phyloP scores from a whole-genome alignment of 2,113 vertebrate species.

The Ploceus nigricollis region DNA sequence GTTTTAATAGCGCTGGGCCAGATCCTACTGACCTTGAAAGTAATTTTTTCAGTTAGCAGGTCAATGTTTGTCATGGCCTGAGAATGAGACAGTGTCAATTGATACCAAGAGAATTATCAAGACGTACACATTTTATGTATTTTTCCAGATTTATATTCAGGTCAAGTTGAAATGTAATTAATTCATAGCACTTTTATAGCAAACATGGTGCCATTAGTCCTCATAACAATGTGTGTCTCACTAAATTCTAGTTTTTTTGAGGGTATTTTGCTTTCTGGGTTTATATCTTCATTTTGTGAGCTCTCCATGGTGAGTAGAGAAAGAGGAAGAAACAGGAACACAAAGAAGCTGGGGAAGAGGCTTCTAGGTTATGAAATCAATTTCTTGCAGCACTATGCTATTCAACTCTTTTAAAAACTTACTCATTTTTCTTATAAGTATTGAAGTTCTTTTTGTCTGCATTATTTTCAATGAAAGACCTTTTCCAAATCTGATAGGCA shows the following conservation, averaged over 20 bases:
- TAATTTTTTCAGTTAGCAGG: not conserved
- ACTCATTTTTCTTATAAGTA: not conserved
- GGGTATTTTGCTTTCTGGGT: not conserved
- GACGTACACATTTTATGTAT: fast-evolving
- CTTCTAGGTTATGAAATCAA: not conserved
- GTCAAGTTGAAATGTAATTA: not conserved
- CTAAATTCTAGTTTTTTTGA: not conserved
- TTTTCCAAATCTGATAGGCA: not conserved
- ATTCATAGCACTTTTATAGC: not conserved
- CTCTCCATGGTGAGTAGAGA: not conserved
- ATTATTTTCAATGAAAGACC: not conserved
- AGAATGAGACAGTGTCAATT: not conserved
- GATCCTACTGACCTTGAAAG: not conserved
- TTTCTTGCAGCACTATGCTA: not conserved
- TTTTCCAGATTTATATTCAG: not conserved
- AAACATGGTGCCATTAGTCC: not conserved
- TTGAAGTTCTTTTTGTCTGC: not conserved
- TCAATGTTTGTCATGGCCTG: not conserved
- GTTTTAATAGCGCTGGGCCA: not conserved
- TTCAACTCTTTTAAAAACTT: not conserved
- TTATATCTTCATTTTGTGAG: not conserved
- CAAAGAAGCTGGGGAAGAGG: not conserved
- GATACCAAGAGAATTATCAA: not conserved
- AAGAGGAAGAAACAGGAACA: not conserved
- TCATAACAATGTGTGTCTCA: not conserved